phyloP scores from a whole-genome alignment of 2,888 invertebrate species.

The Ochropleura plecta region DNA sequence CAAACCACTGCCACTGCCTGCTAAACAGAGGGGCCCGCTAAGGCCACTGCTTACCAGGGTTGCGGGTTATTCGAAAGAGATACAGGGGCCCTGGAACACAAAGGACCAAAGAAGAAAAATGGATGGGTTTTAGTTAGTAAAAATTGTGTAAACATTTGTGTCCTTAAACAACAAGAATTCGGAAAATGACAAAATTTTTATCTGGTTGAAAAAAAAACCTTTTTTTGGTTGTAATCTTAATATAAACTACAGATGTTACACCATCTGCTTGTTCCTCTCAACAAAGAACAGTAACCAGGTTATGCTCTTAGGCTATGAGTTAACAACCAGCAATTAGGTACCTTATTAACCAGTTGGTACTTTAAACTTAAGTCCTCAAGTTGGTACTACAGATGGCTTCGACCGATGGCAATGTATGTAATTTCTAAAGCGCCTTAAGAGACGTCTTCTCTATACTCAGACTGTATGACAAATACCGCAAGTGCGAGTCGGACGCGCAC shows the following conservation, averaged over 20 bases:
- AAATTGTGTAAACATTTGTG: too few species aligned
- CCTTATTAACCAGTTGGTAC: conserved; percentile 35
- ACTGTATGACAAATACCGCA: neutral
- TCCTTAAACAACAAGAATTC: neutral
- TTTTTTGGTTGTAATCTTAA: conserved; percentile 20
- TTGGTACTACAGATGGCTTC: conserved; percentile 40
- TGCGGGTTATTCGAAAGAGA: too few species aligned
- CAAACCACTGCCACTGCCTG: too few species aligned
- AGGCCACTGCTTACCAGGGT: too few species aligned
- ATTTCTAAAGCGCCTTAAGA: conserved; percentile 47
- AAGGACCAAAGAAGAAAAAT: too few species aligned
- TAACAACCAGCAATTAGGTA: conserved; percentile 27
- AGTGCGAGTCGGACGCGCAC: too few species aligned
- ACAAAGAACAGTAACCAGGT: conserved; percentile 22
- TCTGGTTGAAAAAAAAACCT: neutral
- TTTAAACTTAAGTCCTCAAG: neutral
- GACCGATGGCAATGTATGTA: conserved; percentile 31
- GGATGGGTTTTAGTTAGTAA: too few species aligned
- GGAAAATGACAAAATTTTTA: neutral
- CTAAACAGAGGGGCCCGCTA: too few species aligned
- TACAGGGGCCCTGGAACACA: too few species aligned
- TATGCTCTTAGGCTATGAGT: conserved; percentile 34
- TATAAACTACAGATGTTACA: conserved; percentile 19
- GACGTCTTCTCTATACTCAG: neutral
- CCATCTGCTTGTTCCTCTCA: conserved; percentile 32